A percentile compares a stretch with the other conserved stretches of the same genome.
Conservation (phyloP, 1,140 invertebrate genomes). For the Papilio polytes region DNA sequence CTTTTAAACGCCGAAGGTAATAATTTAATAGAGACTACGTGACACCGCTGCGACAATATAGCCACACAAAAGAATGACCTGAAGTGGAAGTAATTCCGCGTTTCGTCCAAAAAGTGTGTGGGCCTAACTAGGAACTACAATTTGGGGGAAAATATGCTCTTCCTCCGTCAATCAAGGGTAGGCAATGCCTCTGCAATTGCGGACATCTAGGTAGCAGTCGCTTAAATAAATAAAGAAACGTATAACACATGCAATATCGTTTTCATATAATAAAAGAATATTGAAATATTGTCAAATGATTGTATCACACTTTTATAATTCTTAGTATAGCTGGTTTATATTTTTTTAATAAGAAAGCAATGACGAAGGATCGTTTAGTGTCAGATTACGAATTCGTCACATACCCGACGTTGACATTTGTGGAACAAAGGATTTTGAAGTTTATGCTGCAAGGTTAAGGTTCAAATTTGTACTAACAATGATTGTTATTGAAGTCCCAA, state of each 20-base stretch:
- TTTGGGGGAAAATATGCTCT: too few species aligned
- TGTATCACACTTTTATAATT: constrained; percentile 34
- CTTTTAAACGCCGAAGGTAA: neutral
- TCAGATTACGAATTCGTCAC: constrained; percentile 66
- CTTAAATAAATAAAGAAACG: neutral
- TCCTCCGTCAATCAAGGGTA: too few species aligned
- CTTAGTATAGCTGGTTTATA: constrained; percentile 45
- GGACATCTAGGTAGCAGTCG: too few species aligned
- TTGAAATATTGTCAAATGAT: constrained; percentile 27
- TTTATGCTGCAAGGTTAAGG: constrained; percentile 44
- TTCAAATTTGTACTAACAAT: constrained; percentile 36
- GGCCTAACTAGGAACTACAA: too few species aligned
- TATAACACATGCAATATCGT: neutral
- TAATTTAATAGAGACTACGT: neutral
- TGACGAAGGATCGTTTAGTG: constrained; percentile 59
- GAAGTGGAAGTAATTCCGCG: too few species aligned
- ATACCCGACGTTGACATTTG: constrained; percentile 43
- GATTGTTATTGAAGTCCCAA: constrained; percentile 49
- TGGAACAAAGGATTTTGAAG: constrained; percentile 36
- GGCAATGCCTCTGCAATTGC: too few species aligned
- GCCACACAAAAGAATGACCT: too few species aligned
- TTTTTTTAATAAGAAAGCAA: constrained; percentile 62
- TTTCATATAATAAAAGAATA: neutral
- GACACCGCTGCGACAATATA: neutral
- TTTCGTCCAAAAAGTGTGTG: too few species aligned